Evolutionary conservation across 2,888 invertebrate species (phyloP), one percentile per base, ranked within the genome.

Genomic region (Cheilosia vulpina): DNA sequence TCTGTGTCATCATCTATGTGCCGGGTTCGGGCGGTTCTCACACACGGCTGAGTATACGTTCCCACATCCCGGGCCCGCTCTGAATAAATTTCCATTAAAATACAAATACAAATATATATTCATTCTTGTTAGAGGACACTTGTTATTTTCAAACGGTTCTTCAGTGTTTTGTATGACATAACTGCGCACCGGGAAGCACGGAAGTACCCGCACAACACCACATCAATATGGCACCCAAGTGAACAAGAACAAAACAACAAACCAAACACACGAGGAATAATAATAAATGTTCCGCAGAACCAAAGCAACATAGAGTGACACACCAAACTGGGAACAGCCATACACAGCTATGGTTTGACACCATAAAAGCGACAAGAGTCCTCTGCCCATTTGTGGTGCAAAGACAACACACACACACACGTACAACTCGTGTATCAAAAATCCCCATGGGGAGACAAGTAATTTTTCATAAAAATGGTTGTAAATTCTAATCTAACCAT

Each of bases 401-500:
- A 45, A 19, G n/a, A 17, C 27, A 27, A 21, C 24, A 52, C 0
- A 34, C 27, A 71, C 50, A 63, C 57, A 60, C 41, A 2, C 11
- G 5, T 52, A 15, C 24, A 21, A 38, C 2, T 19, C 19, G 47
- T 57, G 68, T 75, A 71, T 81, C 85, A 71, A 72, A 52, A 38
- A 38, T 38, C 38, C 72, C 85, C 81, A 43, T 52, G 19, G 81
- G 76, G 85, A 76, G 76, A 81, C 85, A 85, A 85, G 81, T 85
- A 71, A 72, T 77, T 85, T 81, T 81, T 85, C 81, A 85, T 85
- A 85, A 85, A 85, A 79, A 76, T 72, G 62, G 72, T 77, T 85
- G 85, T 85, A 85, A 85, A 85, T 81, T 85, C 85, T 85, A 85
- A 85, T 81, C 85, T 76, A 68, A 77, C 85, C 85, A 85, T 81